Conservation (phyloP, 1,140 invertebrate species). For the Dermatophagoides farinae region DNA sequence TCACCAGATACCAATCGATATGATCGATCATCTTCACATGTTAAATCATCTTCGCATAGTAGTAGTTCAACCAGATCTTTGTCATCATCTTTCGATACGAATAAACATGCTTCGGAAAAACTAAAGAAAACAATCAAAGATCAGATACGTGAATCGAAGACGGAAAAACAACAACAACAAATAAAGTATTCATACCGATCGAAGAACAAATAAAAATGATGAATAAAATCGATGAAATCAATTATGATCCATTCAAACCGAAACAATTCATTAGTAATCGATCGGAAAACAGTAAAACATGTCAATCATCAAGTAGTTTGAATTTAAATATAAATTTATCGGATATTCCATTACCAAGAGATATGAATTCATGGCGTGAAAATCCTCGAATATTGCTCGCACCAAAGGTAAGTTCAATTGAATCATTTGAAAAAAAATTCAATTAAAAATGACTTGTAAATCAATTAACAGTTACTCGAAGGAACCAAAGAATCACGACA, state of each 20-base stretch:
- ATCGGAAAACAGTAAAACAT: neutral
- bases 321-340: neutral
- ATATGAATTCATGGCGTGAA: neutral
- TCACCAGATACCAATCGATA: neutral
- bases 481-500: neutral
- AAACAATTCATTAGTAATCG: conserved; percentile 3
- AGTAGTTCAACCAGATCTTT: too few species aligned
- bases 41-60: too few species aligned
- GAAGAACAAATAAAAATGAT: conserved; percentile 3
- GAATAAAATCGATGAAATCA: conserved; percentile 4
- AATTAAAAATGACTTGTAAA: neutral
- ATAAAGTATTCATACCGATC: neutral
- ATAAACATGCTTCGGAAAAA: conserved; percentile 5
- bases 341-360: neutral
- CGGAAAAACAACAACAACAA: neutral
- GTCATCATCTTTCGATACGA: neutral
- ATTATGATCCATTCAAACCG: neutral
- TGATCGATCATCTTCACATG: neutral
- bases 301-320: neutral
- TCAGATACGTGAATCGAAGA: neutral
- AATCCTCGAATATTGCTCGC: neutral
- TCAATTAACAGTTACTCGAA: neutral
- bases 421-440: neutral
- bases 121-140: conserved; percentile 4
- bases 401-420: neutral